These are phyloP conservation scores for Leptinotarsa juncta DNA, from an alignment of 2,888 invertebrate species.

Conservation along the genomic window DNA sequence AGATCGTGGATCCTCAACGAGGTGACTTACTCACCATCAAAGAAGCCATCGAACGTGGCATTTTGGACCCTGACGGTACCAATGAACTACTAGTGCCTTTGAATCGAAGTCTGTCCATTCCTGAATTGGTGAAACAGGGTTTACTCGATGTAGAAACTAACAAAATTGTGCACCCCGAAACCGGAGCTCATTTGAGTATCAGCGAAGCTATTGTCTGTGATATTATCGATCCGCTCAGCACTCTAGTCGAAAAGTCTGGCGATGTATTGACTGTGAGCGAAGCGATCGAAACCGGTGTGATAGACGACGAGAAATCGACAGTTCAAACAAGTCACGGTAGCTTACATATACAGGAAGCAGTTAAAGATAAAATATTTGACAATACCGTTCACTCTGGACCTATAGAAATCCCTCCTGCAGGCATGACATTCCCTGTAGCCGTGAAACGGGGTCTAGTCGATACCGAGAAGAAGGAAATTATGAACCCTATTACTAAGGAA, in stretches of 20 bases:
- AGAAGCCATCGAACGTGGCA: conserved; percentile 86
- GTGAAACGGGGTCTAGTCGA: conserved; percentile 80
- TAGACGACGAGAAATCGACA: conserved; percentile 78
- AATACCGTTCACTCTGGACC: conserved; percentile 55
- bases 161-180: conserved; percentile 89
- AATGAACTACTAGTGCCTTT: conserved; percentile 84
- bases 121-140: conserved; percentile 88
- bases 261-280: conserved; percentile 79
- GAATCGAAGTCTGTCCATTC: conserved; percentile 83
- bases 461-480: conserved; percentile 73
- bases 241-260: conserved; percentile 73
- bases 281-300: conserved; percentile 77
- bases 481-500: conserved; percentile 79
- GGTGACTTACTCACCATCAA: conserved; percentile 84
- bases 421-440: conserved; percentile 86
- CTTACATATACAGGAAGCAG: conserved; percentile 78
- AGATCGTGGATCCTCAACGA: conserved; percentile 84
- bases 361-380: conserved; percentile 76
- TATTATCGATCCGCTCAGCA: conserved; percentile 85
- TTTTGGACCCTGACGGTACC: conserved; percentile 81
- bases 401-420: conserved; percentile 79
- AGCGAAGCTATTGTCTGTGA: conserved; percentile 89
- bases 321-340: conserved; percentile 73
- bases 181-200: conserved; percentile 81
- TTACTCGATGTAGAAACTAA: conserved; percentile 79